A percentile compares a stretch with the other conserved stretches of the same genome.
Evolutionary conservation across 2,113 vertebrate genomes (phyloP).

Genomic region (Sisor rabdophorus): DNA sequence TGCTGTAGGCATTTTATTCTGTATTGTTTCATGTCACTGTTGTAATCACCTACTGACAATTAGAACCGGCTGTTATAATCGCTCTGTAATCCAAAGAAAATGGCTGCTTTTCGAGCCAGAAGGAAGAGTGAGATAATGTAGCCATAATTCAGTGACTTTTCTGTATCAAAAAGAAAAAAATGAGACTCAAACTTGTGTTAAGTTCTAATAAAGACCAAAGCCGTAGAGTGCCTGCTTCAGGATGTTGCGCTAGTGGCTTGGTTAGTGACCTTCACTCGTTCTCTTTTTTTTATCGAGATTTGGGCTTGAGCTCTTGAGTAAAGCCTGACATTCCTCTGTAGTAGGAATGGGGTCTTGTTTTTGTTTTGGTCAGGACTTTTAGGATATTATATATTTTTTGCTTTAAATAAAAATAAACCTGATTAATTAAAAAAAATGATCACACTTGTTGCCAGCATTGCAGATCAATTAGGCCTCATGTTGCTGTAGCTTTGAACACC

Average conservation of each 20-base stretch:
- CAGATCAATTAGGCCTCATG: constrained; percentile 25
- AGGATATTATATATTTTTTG: constrained; percentile 37
- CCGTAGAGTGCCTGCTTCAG: constrained; percentile 27
- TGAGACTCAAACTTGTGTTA: constrained; percentile 27
- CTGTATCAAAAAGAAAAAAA: neutral
- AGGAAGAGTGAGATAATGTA: constrained; percentile 2
- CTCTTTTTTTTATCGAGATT: neutral
- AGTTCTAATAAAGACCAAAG: constrained; percentile 32
- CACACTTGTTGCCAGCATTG: constrained; percentile 47
- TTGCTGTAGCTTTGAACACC: constrained; percentile 27
- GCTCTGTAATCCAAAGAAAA: constrained; percentile 44
- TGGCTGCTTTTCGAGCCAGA: constrained; percentile 25
- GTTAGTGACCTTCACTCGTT: constrained; percentile 27
- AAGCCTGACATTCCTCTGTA: constrained; percentile 18
- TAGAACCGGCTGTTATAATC: constrained; percentile 21
- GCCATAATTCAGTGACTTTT: neutral
- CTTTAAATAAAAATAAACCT: constrained; percentile 41
- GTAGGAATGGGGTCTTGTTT: constrained; percentile 24
- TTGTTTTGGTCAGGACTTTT: constrained; percentile 15
- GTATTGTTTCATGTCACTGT: constrained; percentile 6
- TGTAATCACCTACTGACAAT: constrained; percentile 13
- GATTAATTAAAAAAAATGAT: constrained; percentile 13
- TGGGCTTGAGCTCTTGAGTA: neutral
- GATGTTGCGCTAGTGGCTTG: constrained; percentile 17
- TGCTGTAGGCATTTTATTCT: constrained; percentile 10